Conservation (phyloP, 2,113 vertebrate species). For the Pongo abelii region DNA sequence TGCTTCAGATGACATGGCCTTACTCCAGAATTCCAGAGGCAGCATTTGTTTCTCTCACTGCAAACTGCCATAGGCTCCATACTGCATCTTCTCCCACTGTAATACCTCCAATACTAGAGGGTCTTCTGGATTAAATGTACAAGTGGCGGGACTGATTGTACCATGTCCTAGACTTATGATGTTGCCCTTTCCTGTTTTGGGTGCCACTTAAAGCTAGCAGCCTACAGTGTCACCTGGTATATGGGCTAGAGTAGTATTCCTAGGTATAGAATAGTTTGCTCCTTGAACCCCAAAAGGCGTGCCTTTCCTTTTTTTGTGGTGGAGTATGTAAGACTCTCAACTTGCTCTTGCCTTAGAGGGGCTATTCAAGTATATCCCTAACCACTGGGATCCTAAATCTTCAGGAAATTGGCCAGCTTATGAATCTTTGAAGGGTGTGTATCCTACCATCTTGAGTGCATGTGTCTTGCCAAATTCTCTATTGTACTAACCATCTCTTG, state of each 20-base stretch:
- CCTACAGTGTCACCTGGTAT: background rate
- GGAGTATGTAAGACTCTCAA: background rate
- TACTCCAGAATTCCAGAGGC: background rate
- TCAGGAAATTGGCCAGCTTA: background rate
- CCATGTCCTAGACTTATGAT: background rate
- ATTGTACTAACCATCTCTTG: background rate
- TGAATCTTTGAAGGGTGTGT: background rate
- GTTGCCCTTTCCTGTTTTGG: background rate
- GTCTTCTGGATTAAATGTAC: background rate
- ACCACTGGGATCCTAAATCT: background rate
- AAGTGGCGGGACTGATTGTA: no score
- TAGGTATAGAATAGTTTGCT: background rate
- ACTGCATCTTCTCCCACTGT: background rate
- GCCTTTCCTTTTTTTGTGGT: background rate
- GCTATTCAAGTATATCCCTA: background rate
- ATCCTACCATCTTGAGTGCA: background rate
- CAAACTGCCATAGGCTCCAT: background rate
- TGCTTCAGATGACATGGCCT: background rate
- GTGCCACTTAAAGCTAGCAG: background rate
- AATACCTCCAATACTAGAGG: no score
- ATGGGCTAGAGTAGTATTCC: background rate
- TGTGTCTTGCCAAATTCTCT: background rate
- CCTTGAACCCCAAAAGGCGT: background rate
- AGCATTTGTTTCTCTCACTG: background rate
- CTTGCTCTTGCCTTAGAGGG: background rate